These are phyloP conservation scores for Mechanitis mazaeus DNA, from an alignment of 2,888 invertebrate genomes.

Conservation along the genomic window DNA sequence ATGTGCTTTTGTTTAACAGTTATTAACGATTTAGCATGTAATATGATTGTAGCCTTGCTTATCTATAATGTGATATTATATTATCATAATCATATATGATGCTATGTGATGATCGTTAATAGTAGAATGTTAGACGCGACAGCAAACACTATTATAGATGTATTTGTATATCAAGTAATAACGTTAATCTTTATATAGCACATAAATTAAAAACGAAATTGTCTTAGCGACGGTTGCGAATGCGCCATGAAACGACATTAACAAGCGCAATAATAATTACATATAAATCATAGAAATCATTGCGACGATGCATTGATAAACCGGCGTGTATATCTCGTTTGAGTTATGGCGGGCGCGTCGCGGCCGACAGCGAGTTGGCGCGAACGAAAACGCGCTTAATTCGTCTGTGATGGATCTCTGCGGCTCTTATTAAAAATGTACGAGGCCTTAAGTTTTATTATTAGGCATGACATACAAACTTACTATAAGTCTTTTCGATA, in stretches of 20 bases:
- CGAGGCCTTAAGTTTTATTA: constrained; percentile 7
- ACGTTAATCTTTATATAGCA: constrained; percentile 21
- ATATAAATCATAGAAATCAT: constrained; percentile 71
- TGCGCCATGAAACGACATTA: constrained; percentile 71
- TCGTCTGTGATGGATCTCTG: constrained; percentile 67
- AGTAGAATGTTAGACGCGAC: too few species aligned
- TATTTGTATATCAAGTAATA: constrained; percentile 15
- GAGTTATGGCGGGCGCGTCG: constrained; percentile 70
- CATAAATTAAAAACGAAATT: constrained; percentile 57
- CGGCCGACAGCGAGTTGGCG: constrained; percentile 65
- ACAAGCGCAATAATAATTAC: constrained; percentile 73
- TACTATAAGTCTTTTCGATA: neutral
- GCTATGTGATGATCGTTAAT: too few species aligned
- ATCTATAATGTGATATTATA: constrained; percentile 6
- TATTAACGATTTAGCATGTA: constrained; percentile 7
- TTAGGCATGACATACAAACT: constrained; percentile 11
- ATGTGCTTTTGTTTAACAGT: constrained; percentile 7
- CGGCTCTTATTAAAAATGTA: constrained; percentile 31
- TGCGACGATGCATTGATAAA: constrained; percentile 76
- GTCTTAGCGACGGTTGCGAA: constrained; percentile 57
- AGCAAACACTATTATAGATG: neutral
- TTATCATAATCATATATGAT: too few species aligned
- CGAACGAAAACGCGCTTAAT: constrained; percentile 62
- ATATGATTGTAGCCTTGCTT: constrained; percentile 12
- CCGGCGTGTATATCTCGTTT: constrained; percentile 66